Evolutionary conservation across 1,140 invertebrate species (phyloP), one percentile per base, ranked within the genome.

Genomic region (Leptoteleia sp.): DNA sequence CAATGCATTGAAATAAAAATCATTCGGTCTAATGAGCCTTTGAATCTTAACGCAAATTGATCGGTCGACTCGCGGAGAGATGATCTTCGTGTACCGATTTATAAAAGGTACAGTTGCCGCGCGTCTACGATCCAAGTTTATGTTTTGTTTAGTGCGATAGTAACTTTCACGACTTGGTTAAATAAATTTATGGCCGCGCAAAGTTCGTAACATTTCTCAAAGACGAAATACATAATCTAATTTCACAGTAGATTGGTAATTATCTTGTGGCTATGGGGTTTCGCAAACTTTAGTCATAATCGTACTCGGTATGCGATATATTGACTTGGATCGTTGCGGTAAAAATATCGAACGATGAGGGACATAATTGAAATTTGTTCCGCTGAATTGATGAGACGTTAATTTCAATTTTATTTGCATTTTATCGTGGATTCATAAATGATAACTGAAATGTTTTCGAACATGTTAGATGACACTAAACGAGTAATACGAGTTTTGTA

Each of bases 231-330:
- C 52, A 61, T 76, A 76, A 76, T 76, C 45, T 76, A 61, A 61
- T 76, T 76, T 76, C 38, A 76, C 65, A 61, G 54, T 52, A 76
- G 61, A 76, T 76, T 67, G 62, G 62, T 76, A 67, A 76, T 76
- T 67, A 76, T 76, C 72, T 54, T 52, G 37, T 68, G 72, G 62
- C 12, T 68, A 67, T 65, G 50, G 57, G 52, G 50, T 54, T 45
- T 61, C 68, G n/a, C 57, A 50, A 72, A 72, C 68, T 72, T 72
- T 72, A 72, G 22, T 62, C 68, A 72, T 72, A 72, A 72, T 62
- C 43, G 40, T 55, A 59, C 62, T 72, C 37, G 11, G 40, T 17
- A 16, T 35, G n/a, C 55, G 48, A 72, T 62, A 62, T 62, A 62
- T 47, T 12, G 27, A 22, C 37, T 8, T 8, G 38, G 33, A 31